phyloP scores from a whole-genome alignment of 1,140 invertebrate species.

The Charaxes varanes region DNA sequence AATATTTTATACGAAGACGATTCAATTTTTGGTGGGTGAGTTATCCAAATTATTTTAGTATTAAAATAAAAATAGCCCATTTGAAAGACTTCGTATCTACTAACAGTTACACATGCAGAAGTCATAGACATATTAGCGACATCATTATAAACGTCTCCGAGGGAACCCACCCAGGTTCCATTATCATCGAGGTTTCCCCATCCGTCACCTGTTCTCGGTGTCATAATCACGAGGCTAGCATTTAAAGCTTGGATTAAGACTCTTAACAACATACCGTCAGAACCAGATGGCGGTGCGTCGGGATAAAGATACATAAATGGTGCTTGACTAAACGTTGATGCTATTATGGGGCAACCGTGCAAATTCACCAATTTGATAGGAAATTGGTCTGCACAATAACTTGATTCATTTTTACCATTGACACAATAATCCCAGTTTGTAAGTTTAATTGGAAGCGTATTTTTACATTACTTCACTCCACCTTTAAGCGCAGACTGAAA shows the following conservation, averaged over 20 bases:
- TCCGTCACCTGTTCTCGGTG: conserved; percentile 32
- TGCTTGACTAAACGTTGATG: conserved; percentile 41
- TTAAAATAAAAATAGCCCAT: conserved; percentile 38
- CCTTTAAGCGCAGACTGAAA: too few species aligned
- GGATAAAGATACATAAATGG: conserved; percentile 43
- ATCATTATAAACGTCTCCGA: conserved; percentile 41
- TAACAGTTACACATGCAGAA: conserved; percentile 39
- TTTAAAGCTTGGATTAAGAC: conserved; percentile 41
- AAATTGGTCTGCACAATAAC: conserved; percentile 28
- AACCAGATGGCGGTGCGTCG: conserved; percentile 32
- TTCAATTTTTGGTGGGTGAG: conserved; percentile 33
- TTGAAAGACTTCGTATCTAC: conserved; percentile 40
- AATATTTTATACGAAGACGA: conserved; percentile 41
- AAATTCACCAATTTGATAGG: conserved; percentile 45
- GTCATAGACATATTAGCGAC: conserved; percentile 60
- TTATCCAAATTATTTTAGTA: conserved; percentile 39
- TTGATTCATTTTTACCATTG: too few species aligned
- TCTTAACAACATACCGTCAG: conserved; percentile 44
- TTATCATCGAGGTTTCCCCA: conserved; percentile 47
- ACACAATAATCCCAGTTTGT: too few species aligned
- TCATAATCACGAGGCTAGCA: conserved; percentile 37
- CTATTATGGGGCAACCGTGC: conserved; percentile 37
- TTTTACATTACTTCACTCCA: too few species aligned
- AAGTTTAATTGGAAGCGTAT: too few species aligned
- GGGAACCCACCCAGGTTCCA: conserved; percentile 48